Conservation (phyloP, 1,140 invertebrate species). For the Geopemphigus sp. region DNA sequence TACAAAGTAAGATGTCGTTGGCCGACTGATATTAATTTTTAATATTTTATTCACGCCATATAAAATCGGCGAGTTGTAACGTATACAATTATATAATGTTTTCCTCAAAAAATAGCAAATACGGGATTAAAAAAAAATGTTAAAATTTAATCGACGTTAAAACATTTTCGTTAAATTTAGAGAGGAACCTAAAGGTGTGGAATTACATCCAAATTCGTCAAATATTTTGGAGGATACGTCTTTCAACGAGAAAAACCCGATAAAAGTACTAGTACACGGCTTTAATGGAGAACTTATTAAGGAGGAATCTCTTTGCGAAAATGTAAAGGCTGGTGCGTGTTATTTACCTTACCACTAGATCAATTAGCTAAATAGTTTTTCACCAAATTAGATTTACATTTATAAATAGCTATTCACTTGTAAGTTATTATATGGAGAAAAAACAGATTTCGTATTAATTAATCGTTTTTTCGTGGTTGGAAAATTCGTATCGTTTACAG, state of each 20-base stretch:
- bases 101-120: too few species aligned
- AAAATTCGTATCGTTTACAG: neutral
- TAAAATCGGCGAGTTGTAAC: too few species aligned
- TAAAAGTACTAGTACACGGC: neutral
- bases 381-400: neutral
- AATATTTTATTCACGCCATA: too few species aligned
- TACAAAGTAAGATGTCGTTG: too few species aligned
- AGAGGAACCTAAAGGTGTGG: neutral
- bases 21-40: too few species aligned
- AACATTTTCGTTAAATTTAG: neutral
- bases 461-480: neutral
- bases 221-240: neutral
- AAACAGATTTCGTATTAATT: neutral
- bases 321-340: neutral
- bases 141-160: neutral
- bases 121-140: too few species aligned
- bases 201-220: neutral
- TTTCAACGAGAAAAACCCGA: neutral
- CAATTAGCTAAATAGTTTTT: neutral
- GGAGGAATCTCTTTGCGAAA: neutral
- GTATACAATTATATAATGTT: too few species aligned
- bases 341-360: neutral
- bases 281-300: neutral
- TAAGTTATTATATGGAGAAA: neutral
- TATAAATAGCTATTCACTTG: neutral